A percentile compares a stretch with the other conserved stretches of the same genome.
These are phyloP conservation scores for Indri indri DNA, from an alignment of 2,113 vertebrate genomes.

Conservation along the genomic window DNA sequence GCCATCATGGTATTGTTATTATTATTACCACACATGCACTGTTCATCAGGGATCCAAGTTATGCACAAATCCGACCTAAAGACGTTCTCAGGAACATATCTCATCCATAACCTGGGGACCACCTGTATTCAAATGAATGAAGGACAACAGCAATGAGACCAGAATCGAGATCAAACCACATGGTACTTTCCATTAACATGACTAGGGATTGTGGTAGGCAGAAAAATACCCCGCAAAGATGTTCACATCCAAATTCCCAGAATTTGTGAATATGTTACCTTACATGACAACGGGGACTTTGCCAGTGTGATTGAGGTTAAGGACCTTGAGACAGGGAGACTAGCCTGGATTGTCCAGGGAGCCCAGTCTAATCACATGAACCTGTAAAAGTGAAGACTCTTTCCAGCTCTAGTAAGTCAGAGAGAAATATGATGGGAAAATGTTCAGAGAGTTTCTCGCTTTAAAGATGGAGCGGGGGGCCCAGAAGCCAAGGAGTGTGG, in stretches of 20 bases:
- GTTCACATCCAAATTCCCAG: background rate
- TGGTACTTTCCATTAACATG: background rate
- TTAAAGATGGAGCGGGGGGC: background rate
- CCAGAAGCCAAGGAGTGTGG: background rate
- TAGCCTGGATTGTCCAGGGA: background rate
- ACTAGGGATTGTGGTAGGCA: background rate
- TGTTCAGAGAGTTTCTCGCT: background rate
- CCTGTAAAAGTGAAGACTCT: background rate
- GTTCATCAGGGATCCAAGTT: too few species aligned
- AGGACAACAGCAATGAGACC: background rate
- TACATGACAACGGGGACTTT: background rate
- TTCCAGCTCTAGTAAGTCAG: background rate
- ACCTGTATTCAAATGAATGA: background rate
- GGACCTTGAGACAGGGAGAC: background rate
- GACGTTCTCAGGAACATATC: too few species aligned
- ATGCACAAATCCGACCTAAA: too few species aligned
- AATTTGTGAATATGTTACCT: background rate
- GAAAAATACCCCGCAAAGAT: background rate
- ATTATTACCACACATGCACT: too few species aligned
- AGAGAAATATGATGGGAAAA: background rate
- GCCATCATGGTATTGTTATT: too few species aligned
- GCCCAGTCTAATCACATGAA: background rate
- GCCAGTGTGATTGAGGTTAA: background rate
- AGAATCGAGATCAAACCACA: background rate
- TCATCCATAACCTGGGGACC: too few species aligned